These are phyloP conservation scores for Nephrotoma appendiculata DNA, from an alignment of 2,888 invertebrate species.

Conservation along the genomic window DNA sequence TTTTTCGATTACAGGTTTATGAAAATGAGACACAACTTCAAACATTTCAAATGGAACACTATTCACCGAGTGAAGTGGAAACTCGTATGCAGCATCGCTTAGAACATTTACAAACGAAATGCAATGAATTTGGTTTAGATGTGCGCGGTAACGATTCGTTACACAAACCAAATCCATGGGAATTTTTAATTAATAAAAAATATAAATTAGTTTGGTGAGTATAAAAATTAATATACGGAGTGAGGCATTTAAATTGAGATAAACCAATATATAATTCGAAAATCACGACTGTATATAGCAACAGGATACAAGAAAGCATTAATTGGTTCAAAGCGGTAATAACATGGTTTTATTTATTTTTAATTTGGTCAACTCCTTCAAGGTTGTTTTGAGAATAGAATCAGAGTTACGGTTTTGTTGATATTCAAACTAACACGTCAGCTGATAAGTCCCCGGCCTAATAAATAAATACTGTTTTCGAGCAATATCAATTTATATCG, in stretches of 20 bases:
- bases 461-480: too few relatives aligned
- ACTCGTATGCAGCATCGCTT: constrained; percentile 30
- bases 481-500: too few relatives aligned
- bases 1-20: constrained; percentile 18
- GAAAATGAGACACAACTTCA: constrained; percentile 30
- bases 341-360: too few relatives aligned
- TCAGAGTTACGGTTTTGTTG: too few relatives aligned
- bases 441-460: too few relatives aligned
- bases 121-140: constrained; percentile 28
- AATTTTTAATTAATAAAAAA: constrained; percentile 66
- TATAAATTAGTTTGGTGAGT: constrained; percentile 65
- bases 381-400: too few relatives aligned
- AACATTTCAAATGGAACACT: constrained; percentile 27
- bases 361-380: too few relatives aligned
- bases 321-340: too few relatives aligned
- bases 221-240: neutral
- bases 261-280: too few relatives aligned
- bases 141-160: constrained; percentile 28
- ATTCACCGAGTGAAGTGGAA: constrained; percentile 28
- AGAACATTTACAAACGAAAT: constrained; percentile 28
- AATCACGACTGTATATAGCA: too few relatives aligned
- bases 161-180: constrained; percentile 66
- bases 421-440: too few relatives aligned
- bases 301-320: too few relatives aligned
- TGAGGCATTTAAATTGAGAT: neutral